phyloP scores from a whole-genome alignment of 2,888 invertebrate genomes.

The Quadroppia sp. region DNA sequence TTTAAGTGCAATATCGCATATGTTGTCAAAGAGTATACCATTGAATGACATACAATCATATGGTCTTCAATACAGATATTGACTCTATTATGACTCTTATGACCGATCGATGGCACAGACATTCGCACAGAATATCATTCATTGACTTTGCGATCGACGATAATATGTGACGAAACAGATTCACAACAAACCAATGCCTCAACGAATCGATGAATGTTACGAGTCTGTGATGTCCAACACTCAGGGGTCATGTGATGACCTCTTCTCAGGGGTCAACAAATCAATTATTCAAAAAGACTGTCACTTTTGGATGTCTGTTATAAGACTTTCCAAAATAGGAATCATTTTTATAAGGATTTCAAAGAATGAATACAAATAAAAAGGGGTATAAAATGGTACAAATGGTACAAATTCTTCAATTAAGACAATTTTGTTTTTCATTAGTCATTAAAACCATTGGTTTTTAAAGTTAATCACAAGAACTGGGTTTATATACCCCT shows the following conservation, averaged over 20 bases:
- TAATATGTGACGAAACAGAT: slow-evolving; percentile 8
- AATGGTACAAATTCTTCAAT: too few species aligned
- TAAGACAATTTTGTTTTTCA: too few species aligned
- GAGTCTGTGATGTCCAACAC: neutral
- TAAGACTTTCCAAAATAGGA: too few species aligned
- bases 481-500: too few species aligned
- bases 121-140: neutral
- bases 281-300: slow-evolving; percentile 28
- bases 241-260: too few species aligned
- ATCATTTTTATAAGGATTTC: too few species aligned
- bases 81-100: slow-evolving; percentile 17
- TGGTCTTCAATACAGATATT: neutral
- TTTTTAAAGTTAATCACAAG: too few species aligned
- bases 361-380: too few species aligned
- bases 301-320: slow-evolving; percentile 1
- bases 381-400: too few species aligned
- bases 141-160: slow-evolving; percentile 1
- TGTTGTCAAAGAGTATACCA: slow-evolving; percentile 18
- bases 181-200: neutral
- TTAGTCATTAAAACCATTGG: too few species aligned
- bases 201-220: neutral
- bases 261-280: too few species aligned
- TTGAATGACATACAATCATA: neutral
- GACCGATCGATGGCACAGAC: neutral
- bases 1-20: slow-evolving; percentile 33